Evolutionary conservation across 2,113 vertebrate genomes (phyloP), one percentile per base, ranked within the genome.

Genomic region (Vulpes lagopus): DNA sequence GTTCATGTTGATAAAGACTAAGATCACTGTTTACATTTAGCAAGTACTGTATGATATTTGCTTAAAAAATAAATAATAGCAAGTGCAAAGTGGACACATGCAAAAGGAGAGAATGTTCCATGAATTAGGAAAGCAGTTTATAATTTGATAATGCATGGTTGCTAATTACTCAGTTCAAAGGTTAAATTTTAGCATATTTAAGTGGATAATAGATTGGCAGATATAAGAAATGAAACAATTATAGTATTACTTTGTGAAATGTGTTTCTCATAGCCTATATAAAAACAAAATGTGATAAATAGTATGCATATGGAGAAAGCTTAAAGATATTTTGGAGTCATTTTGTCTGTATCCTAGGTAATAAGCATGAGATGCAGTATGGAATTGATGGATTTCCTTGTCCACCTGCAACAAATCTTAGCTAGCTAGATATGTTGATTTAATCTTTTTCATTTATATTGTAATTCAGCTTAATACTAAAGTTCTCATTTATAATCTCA

Each of bases 381-480:
- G 62, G 67, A 84, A 89, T 96, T 96, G 69, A 79, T n/a, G 49
- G n/a, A 76, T 95, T 95, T 97, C 23, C 51, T 79, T 76, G 55
- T 79, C n/a, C 14, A 92, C 20, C 53, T 94, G 38, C 38, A 81
- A 89, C 23, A 94, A 92, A 97, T 92, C 53, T 88, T 86, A 94
- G 71, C 25, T 88, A 78, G 74, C 53, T 93, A 71, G 35, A 91
- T 87, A 67, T 90, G 65, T 85, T 88, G 23, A 91, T 91, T 96
- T 87, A 64, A 43, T 83, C 65, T 96, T 96, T 93, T 93, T 89
- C 62, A 85, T 91, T 96, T 94, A 86, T 85, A 83, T 91, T 96
- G 12, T 86, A 91, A 96, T 96, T 94, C 27, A 78, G 11, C 15
- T 94, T 96, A 96, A 94, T 90, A 96, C 83, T 91, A 87, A 86